Conservation (phyloP, 2,797 vertebrate species). For the Aythya fuligula region DNA sequence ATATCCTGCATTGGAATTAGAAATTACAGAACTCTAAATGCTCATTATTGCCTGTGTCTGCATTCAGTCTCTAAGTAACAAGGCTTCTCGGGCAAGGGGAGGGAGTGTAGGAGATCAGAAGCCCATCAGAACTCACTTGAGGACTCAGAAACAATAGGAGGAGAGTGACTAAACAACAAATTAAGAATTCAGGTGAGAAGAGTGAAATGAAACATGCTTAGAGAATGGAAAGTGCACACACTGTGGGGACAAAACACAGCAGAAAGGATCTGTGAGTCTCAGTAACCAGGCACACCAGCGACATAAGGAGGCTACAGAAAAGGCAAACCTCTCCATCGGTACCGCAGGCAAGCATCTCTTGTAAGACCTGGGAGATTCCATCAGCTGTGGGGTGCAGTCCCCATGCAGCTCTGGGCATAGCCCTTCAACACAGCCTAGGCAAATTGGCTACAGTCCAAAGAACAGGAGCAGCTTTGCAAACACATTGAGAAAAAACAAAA, state of each 20-base stretch:
- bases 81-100: not conserved
- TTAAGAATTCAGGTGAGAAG: not conserved
- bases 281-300: accelerated
- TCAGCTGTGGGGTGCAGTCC: accelerated
- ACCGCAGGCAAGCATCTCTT: not conserved
- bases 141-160: not conserved
- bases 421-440: accelerated
- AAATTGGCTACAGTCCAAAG: not conserved
- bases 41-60: not conserved
- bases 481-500: not conserved
- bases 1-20: not conserved
- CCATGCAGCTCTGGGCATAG: not conserved
- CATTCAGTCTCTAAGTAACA: not conserved
- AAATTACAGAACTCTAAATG: not conserved
- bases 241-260: not conserved
- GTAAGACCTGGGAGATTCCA: accelerated
- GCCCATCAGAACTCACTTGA: not conserved
- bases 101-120: not conserved
- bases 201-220: not conserved
- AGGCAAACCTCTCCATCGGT: not conserved
- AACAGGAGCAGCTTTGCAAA: not conserved
- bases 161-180: not conserved
- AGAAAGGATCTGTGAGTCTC: not conserved
- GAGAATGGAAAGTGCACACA: accelerated
- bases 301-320: not conserved